A percentile compares a stretch with the other conserved stretches of the same genome.
phyloP scores from a whole-genome alignment of 2,797 vertebrate species.

The Centropyge bicolor region DNA sequence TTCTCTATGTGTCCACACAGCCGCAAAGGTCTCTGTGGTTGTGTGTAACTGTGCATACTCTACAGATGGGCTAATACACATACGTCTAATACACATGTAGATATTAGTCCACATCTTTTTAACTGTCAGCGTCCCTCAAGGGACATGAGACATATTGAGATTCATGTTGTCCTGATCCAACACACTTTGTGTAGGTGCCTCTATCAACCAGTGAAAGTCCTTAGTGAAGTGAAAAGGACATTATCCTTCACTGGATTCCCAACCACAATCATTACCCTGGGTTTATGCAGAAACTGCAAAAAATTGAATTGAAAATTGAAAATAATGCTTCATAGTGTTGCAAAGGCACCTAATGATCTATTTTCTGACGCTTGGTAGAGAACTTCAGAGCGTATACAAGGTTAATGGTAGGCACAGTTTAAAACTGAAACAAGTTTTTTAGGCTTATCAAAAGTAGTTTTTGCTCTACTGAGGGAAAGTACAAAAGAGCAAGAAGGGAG shows the following conservation, averaged over 20 bases:
- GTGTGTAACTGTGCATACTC: not conserved
- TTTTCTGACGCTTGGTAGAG: not conserved
- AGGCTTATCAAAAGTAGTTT: not conserved
- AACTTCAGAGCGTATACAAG: not conserved
- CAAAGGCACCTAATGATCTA: not conserved
- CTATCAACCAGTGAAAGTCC: not conserved
- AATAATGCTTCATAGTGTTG: not conserved
- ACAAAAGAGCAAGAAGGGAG: not conserved
- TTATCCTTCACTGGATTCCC: not conserved
- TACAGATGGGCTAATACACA: constrained; percentile 1
- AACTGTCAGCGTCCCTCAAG: not conserved
- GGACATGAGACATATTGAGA: not conserved
- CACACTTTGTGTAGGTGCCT: not conserved
- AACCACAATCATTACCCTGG: not conserved
- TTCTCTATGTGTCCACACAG: not conserved
- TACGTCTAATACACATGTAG: not conserved
- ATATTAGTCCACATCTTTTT: not conserved
- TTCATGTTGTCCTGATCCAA: not conserved
- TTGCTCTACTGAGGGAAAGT: not conserved
- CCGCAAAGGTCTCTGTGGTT: not conserved
- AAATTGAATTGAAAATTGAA: too few species aligned
- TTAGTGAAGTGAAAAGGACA: not conserved
- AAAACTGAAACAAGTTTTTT: not conserved
- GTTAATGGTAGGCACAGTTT: not conserved
- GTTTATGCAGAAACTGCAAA: not conserved